A percentile compares a stretch with the other conserved stretches of the same genome.
Conservation (phyloP, 2,888 invertebrate species). For the Osmoderma eremita region DNA sequence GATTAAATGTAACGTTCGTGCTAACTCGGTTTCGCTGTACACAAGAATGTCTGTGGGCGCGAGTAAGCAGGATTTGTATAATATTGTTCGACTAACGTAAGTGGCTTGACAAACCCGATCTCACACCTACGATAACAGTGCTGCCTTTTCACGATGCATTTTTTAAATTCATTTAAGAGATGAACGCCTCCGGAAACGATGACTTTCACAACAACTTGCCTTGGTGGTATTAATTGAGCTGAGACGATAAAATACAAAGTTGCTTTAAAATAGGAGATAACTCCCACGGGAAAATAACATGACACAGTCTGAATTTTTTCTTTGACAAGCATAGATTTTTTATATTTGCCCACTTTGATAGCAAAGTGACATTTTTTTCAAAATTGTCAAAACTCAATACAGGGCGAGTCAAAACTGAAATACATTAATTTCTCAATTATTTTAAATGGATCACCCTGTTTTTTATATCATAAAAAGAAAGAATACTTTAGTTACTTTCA, state of each 20-base stretch:
- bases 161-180: slow-evolving; percentile 18
- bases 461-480: no score
- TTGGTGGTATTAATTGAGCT: neutral
- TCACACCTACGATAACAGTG: slow-evolving; percentile 9
- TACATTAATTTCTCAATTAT: no score
- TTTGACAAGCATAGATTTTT: no score
- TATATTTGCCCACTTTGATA: no score
- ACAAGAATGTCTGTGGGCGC: slow-evolving; percentile 13
- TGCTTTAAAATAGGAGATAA: slow-evolving; percentile 1
- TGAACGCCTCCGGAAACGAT: slow-evolving; percentile 21
- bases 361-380: no score
- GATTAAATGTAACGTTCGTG: slow-evolving; percentile 25
- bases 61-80: neutral
- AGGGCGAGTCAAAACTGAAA: no score
- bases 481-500: no score
- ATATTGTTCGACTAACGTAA: slow-evolving; percentile 1
- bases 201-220: slow-evolving; percentile 24
- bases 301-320: neutral
- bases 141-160: slow-evolving; percentile 13
- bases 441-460: no score
- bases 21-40: neutral
- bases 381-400: no score
- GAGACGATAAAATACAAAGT: neutral
- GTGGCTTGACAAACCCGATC: slow-evolving; percentile 3
- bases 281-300: neutral